Percentiles rank a stretch among this genome's conserved stretches.
phyloP scores from a whole-genome alignment of 2,797 vertebrate genomes.

The Phalanger gymnotis region DNA sequence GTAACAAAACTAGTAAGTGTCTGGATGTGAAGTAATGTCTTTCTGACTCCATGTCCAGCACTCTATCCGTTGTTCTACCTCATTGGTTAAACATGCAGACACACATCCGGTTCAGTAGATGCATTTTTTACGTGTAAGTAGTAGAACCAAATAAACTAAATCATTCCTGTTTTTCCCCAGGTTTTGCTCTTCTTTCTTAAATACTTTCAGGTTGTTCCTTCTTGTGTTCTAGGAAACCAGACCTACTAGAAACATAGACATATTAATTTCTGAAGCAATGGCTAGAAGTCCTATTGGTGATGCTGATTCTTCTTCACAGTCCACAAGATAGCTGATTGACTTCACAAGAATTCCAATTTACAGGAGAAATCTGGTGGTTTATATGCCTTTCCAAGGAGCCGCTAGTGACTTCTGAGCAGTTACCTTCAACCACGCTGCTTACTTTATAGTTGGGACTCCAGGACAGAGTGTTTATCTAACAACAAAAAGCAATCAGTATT shows the following conservation, averaged over 20 bases:
- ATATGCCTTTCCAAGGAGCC: background rate
- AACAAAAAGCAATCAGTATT: background rate
- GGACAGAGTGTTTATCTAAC: background rate
- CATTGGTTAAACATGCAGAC: background rate
- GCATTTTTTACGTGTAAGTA: background rate
- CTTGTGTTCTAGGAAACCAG: background rate
- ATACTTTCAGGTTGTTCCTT: background rate
- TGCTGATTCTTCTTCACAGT: background rate
- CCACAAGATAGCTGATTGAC: background rate
- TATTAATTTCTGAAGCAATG: background rate
- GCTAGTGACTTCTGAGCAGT: background rate
- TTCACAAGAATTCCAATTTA: background rate
- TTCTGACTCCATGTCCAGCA: background rate
- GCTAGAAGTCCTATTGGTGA: background rate
- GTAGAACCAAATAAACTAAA: background rate
- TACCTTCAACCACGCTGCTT: background rate
- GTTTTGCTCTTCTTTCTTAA: background rate
- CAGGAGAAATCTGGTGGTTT: background rate
- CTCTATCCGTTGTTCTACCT: background rate
- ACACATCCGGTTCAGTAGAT: background rate
- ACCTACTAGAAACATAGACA: background rate
- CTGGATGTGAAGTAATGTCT: background rate
- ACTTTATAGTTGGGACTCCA: background rate
- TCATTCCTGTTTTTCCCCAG: background rate
- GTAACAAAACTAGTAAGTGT: background rate